Conservation (phyloP, 2,797 vertebrate genomes). For the Brachyrhaphis roseni region DNA sequence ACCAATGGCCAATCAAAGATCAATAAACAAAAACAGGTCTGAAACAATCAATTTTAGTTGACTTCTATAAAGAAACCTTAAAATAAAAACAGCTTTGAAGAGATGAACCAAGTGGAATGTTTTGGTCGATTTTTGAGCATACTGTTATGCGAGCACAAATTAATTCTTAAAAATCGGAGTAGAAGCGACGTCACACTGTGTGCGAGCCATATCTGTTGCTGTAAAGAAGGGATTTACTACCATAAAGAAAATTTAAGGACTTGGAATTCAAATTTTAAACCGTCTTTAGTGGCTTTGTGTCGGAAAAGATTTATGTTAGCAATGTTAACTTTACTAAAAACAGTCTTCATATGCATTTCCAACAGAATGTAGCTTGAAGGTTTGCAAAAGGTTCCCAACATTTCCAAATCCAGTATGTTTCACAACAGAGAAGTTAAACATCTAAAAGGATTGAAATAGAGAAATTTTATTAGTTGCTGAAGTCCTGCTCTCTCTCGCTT, state of each 20-base stretch:
- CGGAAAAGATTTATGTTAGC: neutral
- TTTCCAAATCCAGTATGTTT: neutral
- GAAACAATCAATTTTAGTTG: neutral
- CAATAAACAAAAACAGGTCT: neutral
- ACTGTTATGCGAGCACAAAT: neutral
- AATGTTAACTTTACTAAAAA: neutral
- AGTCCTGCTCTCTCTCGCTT: constrained; percentile 4
- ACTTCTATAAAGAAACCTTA: neutral
- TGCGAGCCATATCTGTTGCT: neutral
- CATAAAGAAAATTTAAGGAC: neutral
- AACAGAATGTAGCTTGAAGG: neutral
- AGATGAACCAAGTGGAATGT: neutral
- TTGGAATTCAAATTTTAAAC: neutral
- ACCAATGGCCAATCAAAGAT: constrained; percentile 1
- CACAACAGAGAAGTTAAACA: neutral
- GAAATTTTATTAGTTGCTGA: neutral
- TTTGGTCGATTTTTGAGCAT: neutral
- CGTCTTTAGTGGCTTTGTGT: neutral
- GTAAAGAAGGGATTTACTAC: neutral
- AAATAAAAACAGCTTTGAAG: neutral
- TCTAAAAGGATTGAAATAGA: neutral
- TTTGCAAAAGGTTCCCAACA: neutral
- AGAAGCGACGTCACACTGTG: neutral
- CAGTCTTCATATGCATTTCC: neutral
- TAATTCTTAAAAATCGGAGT: neutral